Conservation (phyloP, 2,797 vertebrate genomes). For the Ctenopoma kingsleyae region DNA sequence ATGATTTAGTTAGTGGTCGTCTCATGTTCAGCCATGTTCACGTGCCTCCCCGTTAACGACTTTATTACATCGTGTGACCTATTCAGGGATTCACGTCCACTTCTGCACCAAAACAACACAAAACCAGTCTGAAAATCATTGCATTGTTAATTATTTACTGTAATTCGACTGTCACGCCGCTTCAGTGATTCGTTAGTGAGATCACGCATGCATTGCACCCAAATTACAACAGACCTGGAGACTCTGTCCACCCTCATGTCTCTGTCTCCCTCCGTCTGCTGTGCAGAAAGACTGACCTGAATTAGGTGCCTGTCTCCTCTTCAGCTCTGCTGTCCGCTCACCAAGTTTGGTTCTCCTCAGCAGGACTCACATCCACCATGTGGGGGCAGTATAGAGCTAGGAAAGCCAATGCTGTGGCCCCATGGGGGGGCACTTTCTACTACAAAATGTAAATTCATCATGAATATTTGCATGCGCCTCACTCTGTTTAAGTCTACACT, state of each 20-base stretch:
- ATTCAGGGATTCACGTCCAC: background rate
- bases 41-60: background rate
- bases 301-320: slow-evolving; percentile 11
- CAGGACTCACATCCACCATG: slow-evolving; percentile 40
- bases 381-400: slow-evolving; percentile 68
- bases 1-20: slow-evolving; percentile 1
- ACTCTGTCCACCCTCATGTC: slow-evolving; percentile 39
- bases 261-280: slow-evolving; percentile 15
- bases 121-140: background rate
- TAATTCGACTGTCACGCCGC: background rate
- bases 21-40: slow-evolving; percentile 1
- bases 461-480: slow-evolving; percentile 74
- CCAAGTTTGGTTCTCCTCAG: slow-evolving; percentile 8
- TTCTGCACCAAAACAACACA: background rate
- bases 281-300: slow-evolving; percentile 18
- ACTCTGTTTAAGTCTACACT: slow-evolving; percentile 63
- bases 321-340: background rate
- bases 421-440: slow-evolving; percentile 13
- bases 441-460: slow-evolving; percentile 61
- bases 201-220: slow-evolving; percentile 15
- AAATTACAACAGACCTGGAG: slow-evolving; percentile 44
- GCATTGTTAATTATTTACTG: background rate
- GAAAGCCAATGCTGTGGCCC: background rate
- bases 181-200: background rate
- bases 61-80: background rate